Conservation (phyloP, 1,140 invertebrate species). For the Nautilus pompilius region DNA sequence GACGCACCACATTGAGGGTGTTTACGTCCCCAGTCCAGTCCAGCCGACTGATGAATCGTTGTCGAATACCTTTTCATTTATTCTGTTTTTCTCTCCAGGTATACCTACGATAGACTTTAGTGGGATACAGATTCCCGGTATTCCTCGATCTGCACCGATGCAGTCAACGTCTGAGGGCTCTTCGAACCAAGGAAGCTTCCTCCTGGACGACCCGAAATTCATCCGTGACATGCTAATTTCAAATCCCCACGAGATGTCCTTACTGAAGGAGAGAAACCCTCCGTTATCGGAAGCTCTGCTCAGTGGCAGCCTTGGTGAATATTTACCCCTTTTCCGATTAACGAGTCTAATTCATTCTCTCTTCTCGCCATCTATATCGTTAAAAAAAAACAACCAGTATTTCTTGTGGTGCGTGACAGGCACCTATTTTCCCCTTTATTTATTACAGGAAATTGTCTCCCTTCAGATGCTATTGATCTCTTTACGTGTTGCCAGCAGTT, state of each 20-base stretch:
- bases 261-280: constrained; percentile 92
- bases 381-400: too few species aligned
- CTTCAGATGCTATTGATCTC: too few species aligned
- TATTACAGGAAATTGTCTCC: too few species aligned
- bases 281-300: constrained; percentile 84
- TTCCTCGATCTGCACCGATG: constrained; percentile 36
- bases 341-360: too few species aligned
- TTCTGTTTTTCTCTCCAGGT: constrained; percentile 10
- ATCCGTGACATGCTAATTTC: constrained; percentile 85
- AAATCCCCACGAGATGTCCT: constrained; percentile 86
- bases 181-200: not conserved
- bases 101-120: constrained; percentile 73
- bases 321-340: not conserved
- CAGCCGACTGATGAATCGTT: too few species aligned
- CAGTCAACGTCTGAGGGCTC: not conserved
- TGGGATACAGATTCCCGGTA: constrained; percentile 73
- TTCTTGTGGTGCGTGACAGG: too few species aligned
- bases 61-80: not conserved
- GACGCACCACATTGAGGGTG: too few species aligned
- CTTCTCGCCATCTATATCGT: too few species aligned
- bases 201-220: constrained; percentile 76
- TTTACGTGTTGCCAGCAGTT: too few species aligned
- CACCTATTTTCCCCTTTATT: too few species aligned
- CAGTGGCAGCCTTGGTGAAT: constrained; percentile 71
- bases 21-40: too few species aligned